A percentile compares a stretch with the other conserved stretches of the same genome.
These are phyloP conservation scores for Pseudonaja textilis DNA, from an alignment of 2,113 vertebrate species.

Conservation along the genomic window DNA sequence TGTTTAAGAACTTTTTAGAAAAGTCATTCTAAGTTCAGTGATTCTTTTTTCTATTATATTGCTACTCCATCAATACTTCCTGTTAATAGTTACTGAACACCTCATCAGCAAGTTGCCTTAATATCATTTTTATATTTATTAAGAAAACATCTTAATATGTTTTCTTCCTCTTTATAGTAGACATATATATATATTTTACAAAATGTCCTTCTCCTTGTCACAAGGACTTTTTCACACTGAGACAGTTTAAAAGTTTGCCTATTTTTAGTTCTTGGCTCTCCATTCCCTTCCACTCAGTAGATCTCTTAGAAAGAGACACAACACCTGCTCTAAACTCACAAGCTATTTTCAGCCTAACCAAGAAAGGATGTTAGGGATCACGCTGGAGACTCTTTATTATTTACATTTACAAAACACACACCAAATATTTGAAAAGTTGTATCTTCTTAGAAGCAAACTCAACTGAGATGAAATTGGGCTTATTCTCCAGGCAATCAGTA, in stretches of 20 bases:
- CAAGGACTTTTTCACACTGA: conserved; percentile 35
- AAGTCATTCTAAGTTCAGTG: background rate
- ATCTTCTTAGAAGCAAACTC: background rate
- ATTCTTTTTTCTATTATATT: background rate
- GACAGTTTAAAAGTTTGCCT: conserved; percentile 51
- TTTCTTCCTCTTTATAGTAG: conserved; percentile 16
- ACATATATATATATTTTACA: background rate
- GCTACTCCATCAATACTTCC: background rate
- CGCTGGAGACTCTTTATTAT: conserved; percentile 40
- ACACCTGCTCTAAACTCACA: conserved; percentile 85
- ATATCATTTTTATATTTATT: background rate
- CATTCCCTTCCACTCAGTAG: conserved; percentile 27
- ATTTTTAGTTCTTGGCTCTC: conserved; percentile 75
- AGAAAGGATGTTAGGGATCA: conserved; percentile 78
- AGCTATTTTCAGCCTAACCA: conserved; percentile 88
- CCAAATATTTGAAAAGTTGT: background rate
- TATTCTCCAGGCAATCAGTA: background rate
- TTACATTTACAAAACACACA: conserved; percentile 33
- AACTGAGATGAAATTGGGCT: background rate
- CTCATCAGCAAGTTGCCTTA: conserved; percentile 7
- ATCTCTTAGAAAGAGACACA: conserved; percentile 76
- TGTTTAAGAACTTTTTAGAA: background rate
- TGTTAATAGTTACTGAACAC: background rate
- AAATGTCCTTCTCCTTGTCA: conserved; percentile 16
- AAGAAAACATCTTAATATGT: background rate